Conservation (phyloP, 2,113 vertebrate genomes). For the Passer domesticus region DNA sequence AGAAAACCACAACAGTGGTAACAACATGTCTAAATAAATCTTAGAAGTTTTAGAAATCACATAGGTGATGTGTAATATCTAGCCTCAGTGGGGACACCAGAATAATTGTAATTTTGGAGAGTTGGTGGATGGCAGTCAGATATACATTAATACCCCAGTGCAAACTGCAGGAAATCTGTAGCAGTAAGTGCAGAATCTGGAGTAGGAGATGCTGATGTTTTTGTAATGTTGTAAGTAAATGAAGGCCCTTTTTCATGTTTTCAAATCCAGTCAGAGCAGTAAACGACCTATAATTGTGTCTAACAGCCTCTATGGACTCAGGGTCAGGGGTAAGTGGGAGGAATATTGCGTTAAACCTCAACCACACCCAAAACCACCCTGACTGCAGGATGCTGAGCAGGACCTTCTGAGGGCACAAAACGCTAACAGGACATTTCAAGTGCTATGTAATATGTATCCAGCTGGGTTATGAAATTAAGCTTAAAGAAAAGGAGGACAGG, state of each 20-base stretch:
- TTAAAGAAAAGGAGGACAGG: neutral
- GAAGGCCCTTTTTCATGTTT: rapidly evolving
- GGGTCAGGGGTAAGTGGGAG: neutral
- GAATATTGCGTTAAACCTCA: neutral
- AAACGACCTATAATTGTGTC: neutral
- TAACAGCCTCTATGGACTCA: neutral
- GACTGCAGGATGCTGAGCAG: neutral
- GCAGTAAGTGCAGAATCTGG: neutral
- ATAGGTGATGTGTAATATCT: neutral
- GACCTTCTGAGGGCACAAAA: neutral
- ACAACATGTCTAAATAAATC: neutral
- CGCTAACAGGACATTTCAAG: neutral
- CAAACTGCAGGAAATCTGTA: neutral
- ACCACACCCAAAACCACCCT: neutral
- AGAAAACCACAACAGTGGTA: neutral
- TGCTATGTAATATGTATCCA: neutral
- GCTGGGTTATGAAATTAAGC: neutral
- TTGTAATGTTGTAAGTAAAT: neutral
- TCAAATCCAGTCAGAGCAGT: neutral
- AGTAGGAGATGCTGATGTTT: neutral
- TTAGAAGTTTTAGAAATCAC: neutral
- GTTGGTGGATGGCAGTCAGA: neutral
- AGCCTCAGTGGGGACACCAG: neutral
- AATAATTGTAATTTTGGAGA: neutral
- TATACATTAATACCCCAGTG: neutral